These are phyloP conservation scores for Stomatorhinus walkeri DNA, from an alignment of 2,797 vertebrate species.

Conservation along the genomic window DNA sequence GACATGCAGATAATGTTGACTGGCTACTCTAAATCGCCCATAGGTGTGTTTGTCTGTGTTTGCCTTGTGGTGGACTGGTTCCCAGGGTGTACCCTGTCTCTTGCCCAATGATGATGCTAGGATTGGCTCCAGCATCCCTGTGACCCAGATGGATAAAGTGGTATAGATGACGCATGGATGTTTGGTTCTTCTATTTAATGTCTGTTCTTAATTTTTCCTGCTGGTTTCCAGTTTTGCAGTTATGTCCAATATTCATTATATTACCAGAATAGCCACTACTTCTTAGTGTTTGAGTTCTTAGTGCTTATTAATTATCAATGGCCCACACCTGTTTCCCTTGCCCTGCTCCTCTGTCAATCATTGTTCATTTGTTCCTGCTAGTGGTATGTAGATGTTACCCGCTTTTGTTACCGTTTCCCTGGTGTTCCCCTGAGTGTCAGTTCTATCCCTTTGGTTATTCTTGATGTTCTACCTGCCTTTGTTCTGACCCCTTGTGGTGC, in stretches of 20 bases:
- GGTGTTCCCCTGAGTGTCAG: background rate
- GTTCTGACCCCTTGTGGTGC: background rate
- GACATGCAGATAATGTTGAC: no score
- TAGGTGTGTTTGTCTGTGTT: no score
- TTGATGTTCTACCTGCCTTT: background rate
- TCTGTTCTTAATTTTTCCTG: background rate
- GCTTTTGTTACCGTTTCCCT: background rate
- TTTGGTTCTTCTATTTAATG: background rate
- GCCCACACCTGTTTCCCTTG: background rate
- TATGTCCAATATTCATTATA: background rate
- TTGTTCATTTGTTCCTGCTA: background rate
- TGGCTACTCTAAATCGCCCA: no score
- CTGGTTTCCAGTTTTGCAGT: background rate
- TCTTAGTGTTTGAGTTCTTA: background rate
- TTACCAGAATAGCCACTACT: background rate
- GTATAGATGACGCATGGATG: no score
- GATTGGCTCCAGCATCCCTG: no score
- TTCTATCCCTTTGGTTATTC: background rate
- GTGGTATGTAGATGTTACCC: background rate
- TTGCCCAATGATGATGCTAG: no score
- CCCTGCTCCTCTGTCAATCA: background rate
- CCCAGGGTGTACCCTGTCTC: no score
- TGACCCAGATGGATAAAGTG: no score
- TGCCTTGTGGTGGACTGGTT: no score
- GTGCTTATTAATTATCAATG: background rate